Conservation (phyloP, 2,888 invertebrate species). For the Tetranychus truncatus region DNA sequence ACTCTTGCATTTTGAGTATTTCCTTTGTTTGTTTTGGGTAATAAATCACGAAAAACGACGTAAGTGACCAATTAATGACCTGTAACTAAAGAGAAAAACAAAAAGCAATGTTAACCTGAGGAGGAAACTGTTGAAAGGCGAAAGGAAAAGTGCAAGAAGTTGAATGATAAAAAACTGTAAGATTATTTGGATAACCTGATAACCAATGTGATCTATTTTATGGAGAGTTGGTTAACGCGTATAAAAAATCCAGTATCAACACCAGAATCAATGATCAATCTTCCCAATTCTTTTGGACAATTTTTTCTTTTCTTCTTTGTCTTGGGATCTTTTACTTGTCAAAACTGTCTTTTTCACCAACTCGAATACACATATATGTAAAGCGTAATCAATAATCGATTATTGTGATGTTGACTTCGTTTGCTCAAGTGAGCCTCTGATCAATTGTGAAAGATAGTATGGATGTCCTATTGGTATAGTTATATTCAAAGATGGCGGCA, state of each 20-base stretch:
- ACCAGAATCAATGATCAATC: not conserved
- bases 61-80: too few species aligned
- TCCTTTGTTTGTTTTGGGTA: too few species aligned
- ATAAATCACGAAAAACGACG: too few species aligned
- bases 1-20: too few species aligned
- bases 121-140: too few species aligned
- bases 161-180: not conserved
- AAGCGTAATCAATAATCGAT: not conserved
- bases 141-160: not conserved
- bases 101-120: too few species aligned
- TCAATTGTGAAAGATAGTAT: not conserved
- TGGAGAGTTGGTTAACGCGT: not conserved
- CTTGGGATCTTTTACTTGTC: not conserved
- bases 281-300: not conserved
- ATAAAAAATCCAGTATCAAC: not conserved
- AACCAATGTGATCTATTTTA: not conserved
- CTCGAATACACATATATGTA: not conserved
- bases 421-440: not conserved
- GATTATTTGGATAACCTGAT: conserved; percentile 1
- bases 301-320: not conserved
- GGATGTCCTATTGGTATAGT: not conserved
- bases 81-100: too few species aligned
- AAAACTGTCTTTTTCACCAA: not conserved
- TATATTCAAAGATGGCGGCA: not conserved
- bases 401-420: not conserved